Conservation (phyloP, 2,797 vertebrate species). For the Rhinatrema bivittatum region DNA sequence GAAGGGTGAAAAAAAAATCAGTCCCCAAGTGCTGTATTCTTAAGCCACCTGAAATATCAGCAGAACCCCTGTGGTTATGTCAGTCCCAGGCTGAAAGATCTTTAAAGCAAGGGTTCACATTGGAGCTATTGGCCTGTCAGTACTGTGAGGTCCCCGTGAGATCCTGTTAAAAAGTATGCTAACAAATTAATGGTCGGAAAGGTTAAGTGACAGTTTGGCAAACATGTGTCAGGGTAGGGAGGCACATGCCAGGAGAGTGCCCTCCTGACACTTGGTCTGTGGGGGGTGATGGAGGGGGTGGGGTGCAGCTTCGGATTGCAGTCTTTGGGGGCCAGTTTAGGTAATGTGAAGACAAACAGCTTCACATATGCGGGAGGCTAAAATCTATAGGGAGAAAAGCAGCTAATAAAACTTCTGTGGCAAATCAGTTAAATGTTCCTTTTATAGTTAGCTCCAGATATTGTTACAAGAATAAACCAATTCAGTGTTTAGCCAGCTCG, state of each 20-base stretch:
- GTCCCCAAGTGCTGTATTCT: background rate
- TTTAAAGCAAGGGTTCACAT: slow-evolving; percentile 13
- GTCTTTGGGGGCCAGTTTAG: slow-evolving; percentile 45
- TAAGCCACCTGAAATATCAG: background rate
- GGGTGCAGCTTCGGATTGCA: slow-evolving; percentile 38
- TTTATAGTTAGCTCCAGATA: background rate
- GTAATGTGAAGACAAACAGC: slow-evolving; percentile 43
- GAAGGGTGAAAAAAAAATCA: background rate
- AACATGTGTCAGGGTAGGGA: slow-evolving; percentile 48
- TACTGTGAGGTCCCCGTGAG: slow-evolving; percentile 10
- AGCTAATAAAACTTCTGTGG: slow-evolving; percentile 2
- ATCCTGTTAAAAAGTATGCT: slow-evolving; percentile 32
- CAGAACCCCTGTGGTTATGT: background rate
- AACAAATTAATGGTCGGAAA: slow-evolving; percentile 42
- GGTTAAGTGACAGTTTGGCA: slow-evolving; percentile 50
- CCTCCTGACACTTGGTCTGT: slow-evolving; percentile 32
- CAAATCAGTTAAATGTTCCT: slow-evolving; percentile 8
- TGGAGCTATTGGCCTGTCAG: slow-evolving; percentile 6
- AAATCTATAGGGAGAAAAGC: slow-evolving; percentile 5
- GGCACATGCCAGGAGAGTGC: slow-evolving; percentile 20
- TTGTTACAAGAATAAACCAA: slow-evolving; percentile 11
- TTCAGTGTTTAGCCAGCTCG: background rate
- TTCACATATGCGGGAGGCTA: slow-evolving; percentile 44
- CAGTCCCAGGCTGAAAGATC: background rate
- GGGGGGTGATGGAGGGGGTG: slow-evolving; percentile 17